phyloP scores from a whole-genome alignment of 2,888 invertebrate species.

The Phyto melanocephala region DNA sequence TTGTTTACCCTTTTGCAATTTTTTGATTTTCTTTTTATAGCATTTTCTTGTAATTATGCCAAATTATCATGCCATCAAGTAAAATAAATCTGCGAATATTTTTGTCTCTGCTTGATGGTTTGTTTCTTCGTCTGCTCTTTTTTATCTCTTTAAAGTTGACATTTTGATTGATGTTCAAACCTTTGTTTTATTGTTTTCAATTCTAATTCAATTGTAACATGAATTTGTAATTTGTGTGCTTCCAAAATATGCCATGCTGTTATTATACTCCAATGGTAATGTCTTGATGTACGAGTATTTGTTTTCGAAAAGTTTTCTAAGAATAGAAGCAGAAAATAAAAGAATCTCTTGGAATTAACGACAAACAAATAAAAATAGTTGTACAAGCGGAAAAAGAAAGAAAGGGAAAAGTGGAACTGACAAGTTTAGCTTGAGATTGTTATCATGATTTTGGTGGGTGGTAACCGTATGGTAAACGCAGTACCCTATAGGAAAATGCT shows the following conservation, averaged over 20 bases:
- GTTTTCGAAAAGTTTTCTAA: too few relatives aligned
- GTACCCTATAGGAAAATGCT: too few relatives aligned
- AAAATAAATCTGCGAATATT: not conserved
- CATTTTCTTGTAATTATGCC: not conserved
- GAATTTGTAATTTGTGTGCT: conserved; percentile 35
- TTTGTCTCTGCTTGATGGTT: not conserved
- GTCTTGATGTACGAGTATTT: conserved; percentile 34
- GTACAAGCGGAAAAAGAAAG: not conserved
- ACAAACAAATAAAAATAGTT: conserved; percentile 1
- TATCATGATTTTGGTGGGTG: not conserved
- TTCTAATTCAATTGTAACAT: conserved; percentile 34
- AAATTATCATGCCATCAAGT: not conserved
- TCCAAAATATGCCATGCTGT: conserved; percentile 5
- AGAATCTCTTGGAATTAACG: conserved; percentile 15
- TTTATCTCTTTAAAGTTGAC: conserved; percentile 53
- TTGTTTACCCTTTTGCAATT: too few relatives aligned
- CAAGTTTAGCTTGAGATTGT: conserved; percentile 26
- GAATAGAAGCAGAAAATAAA: not conserved
- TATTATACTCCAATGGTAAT: conserved; percentile 27
- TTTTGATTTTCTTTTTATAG: not conserved
- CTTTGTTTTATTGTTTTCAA: conserved; percentile 59
- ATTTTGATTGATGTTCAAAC: conserved; percentile 66
- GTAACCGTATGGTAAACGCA: too few relatives aligned
- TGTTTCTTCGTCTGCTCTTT: not conserved
- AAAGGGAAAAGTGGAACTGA: conserved; percentile 16